These are phyloP conservation scores for Rhagophthalmus giganteus DNA, from an alignment of 2,888 invertebrate species.

Conservation along the genomic window DNA sequence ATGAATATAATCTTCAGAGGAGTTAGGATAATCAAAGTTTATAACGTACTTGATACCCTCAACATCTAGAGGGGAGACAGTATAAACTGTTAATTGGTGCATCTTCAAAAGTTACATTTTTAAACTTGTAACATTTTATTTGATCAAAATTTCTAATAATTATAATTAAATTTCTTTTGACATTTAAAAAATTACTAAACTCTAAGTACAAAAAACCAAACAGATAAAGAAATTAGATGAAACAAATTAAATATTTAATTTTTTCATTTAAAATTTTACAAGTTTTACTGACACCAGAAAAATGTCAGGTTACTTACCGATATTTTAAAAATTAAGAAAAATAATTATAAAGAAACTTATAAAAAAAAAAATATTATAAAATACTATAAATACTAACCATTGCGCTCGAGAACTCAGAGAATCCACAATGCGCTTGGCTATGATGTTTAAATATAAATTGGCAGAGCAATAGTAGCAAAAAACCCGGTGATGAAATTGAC, in stretches of 20 bases:
- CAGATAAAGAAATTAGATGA: too few species aligned
- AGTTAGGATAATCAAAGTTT: constrained; percentile 95
- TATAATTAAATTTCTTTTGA: too few species aligned
- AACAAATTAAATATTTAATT: too few species aligned
- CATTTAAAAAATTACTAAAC: too few species aligned
- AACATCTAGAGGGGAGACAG: constrained; percentile 69
- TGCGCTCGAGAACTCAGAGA: constrained; percentile 47
- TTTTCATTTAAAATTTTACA: too few species aligned
- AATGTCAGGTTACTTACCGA: too few species aligned
- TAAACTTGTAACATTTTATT: too few species aligned
- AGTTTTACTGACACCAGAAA: too few species aligned
- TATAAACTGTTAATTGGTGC: too few species aligned
- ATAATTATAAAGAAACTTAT: constrained; percentile 10
- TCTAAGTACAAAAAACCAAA: too few species aligned
- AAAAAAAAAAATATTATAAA: constrained; percentile 35
- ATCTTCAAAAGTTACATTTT: too few species aligned
- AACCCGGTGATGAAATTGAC: constrained; percentile 42
- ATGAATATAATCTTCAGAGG: constrained; percentile 94
- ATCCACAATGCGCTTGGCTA: constrained; percentile 47
- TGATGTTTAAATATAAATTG: constrained; percentile 39
- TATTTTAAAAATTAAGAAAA: constrained; percentile 23
- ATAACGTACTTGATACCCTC: constrained; percentile 95
- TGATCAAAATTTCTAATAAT: too few species aligned
- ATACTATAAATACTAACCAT: constrained; percentile 44
- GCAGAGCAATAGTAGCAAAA: constrained; percentile 45